Evolutionary conservation across 2,888 invertebrate genomes (phyloP).

Genomic region (Junonia oenone): DNA sequence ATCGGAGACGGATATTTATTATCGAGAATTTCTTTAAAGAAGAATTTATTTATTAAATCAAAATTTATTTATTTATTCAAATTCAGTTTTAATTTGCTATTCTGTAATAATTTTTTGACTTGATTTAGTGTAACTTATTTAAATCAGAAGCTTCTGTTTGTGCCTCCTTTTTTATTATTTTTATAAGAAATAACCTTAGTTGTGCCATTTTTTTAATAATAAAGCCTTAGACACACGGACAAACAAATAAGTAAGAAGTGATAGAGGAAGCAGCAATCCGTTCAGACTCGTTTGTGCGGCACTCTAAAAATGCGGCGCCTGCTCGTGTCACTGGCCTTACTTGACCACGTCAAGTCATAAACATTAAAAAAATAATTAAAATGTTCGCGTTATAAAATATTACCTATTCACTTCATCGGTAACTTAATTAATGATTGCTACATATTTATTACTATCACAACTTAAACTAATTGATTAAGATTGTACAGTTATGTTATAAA

Average conservation of each 20-base stretch:
- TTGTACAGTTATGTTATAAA: slow-evolving; percentile 20
- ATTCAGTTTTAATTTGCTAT: too few relatives aligned
- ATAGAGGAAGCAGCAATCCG: slow-evolving; percentile 28
- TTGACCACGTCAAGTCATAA: slow-evolving; percentile 32
- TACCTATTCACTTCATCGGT: slow-evolving; percentile 18
- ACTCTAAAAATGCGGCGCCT: slow-evolving; percentile 45
- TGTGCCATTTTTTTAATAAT: too few relatives aligned
- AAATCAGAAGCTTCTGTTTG: too few relatives aligned
- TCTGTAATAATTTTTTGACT: too few relatives aligned
- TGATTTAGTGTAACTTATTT: too few relatives aligned
- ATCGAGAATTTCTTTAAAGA: too few relatives aligned
- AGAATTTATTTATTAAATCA: too few relatives aligned
- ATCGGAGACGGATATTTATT: too few relatives aligned
- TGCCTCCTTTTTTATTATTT: too few relatives aligned
- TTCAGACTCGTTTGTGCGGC: slow-evolving; percentile 31
- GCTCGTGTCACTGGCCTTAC: slow-evolving; percentile 64
- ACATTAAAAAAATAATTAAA: slow-evolving; percentile 32
- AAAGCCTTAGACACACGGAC: slow-evolving; percentile 2
- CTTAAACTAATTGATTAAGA: slow-evolving; percentile 25
- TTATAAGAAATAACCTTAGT: too few relatives aligned
- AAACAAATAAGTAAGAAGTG: slow-evolving; percentile 22
- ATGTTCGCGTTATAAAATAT: slow-evolving; percentile 26
- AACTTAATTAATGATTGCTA: slow-evolving; percentile 28
- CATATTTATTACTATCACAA: slow-evolving; percentile 22
- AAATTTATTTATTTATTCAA: too few relatives aligned